phyloP scores from a whole-genome alignment of 2,888 invertebrate species.

The Platynereis dumerilii region DNA sequence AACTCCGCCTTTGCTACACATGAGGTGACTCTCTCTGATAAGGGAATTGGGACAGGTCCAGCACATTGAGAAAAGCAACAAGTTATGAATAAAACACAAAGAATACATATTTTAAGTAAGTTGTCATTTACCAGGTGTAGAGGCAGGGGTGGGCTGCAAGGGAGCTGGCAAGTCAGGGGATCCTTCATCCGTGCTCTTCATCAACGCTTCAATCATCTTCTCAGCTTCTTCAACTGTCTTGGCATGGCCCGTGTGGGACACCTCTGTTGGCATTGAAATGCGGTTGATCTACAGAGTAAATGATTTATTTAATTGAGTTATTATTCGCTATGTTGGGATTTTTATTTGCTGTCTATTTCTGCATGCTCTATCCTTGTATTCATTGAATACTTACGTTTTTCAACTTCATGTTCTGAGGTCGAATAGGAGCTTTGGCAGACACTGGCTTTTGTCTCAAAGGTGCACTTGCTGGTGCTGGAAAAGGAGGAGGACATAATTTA shows the following conservation, averaged over 20 bases:
- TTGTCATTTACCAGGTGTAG: not conserved
- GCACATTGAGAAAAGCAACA: too few relatives aligned
- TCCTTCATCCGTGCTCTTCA: slow-evolving; percentile 37
- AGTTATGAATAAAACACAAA: too few relatives aligned
- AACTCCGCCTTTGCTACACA: too few relatives aligned
- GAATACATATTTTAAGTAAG: too few relatives aligned
- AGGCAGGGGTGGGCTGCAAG: slow-evolving; percentile 35
- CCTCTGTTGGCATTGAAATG: slow-evolving; percentile 60
- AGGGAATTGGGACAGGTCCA: too few relatives aligned
- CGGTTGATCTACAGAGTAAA: slow-evolving; percentile 44
- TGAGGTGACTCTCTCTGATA: too few relatives aligned
- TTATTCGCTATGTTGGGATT: too few relatives aligned
- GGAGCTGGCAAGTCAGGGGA: slow-evolving; percentile 43
- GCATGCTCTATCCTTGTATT: too few relatives aligned
- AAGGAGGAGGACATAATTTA: too few relatives aligned
- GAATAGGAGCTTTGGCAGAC: not conserved
- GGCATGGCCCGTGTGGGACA: slow-evolving; percentile 56
- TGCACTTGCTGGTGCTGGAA: not conserved
- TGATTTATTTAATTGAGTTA: too few relatives aligned
- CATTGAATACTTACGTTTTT: slow-evolving; percentile 9
- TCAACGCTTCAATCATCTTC: slow-evolving; percentile 53
- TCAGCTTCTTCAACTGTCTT: slow-evolving; percentile 55
- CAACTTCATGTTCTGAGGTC: not conserved
- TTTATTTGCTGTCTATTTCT: too few relatives aligned
- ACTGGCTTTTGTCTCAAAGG: slow-evolving; percentile 1